Percentiles rank a stretch among this genome's conserved stretches.
Conservation (phyloP, 2,113 vertebrate genomes). For the Pelvicachromis taeniatus region DNA sequence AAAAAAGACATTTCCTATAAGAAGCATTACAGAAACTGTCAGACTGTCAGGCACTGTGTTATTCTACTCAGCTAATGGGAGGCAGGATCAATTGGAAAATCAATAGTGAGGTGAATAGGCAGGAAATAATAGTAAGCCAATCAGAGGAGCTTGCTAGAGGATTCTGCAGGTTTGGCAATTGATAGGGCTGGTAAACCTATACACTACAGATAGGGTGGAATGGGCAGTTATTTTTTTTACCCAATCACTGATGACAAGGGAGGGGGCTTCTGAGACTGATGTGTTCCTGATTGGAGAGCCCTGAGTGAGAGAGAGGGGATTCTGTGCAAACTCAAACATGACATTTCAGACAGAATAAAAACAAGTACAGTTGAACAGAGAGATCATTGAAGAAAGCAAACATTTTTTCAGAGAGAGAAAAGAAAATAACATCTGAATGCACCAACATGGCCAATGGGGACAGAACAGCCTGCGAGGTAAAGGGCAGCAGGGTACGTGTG, state of each 20-base stretch:
- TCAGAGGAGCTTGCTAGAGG: conserved; percentile 35
- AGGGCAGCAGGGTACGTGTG: conserved; percentile 52
- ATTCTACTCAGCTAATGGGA: conserved; percentile 22
- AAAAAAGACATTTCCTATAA: background rate
- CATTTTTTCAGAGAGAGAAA: conserved; percentile 55
- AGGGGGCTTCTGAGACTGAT: conserved; percentile 61
- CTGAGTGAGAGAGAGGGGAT: conserved; percentile 80
- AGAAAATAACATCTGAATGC: conserved; percentile 57
- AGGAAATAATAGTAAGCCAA: conserved; percentile 43
- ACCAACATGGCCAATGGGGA: conserved; percentile 59
- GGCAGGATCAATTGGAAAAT: background rate
- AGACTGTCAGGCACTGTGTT: background rate
- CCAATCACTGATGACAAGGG: conserved; percentile 68
- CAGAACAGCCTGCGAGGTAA: conserved; percentile 44
- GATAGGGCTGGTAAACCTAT: conserved; percentile 37
- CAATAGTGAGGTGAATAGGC: conserved; percentile 20
- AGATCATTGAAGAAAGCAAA: conserved; percentile 66
- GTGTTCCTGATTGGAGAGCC: conserved; percentile 69
- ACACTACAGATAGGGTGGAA: conserved; percentile 31
- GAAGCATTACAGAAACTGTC: background rate
- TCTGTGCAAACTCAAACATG: conserved; percentile 76
- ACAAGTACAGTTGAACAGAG: conserved; percentile 66
- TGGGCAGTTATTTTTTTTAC: conserved; percentile 61
- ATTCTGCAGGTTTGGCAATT: conserved; percentile 40
- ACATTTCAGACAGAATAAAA: conserved; percentile 70